Evolutionary conservation across 2,888 invertebrate species (phyloP).

Genomic region (Labia minor): DNA sequence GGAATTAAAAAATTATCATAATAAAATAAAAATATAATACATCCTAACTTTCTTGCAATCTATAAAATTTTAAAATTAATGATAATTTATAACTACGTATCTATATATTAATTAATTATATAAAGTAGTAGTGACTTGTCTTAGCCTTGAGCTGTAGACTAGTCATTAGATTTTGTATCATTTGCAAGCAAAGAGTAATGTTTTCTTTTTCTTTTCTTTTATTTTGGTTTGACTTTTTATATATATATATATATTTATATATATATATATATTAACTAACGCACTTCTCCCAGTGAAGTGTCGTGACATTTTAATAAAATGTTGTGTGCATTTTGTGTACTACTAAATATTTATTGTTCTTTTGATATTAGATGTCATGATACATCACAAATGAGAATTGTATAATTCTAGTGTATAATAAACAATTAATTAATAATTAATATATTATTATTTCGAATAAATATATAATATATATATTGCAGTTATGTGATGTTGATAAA

Average conservation of each 20-base stretch:
- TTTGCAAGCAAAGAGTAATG: neutral
- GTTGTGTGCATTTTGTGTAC: neutral
- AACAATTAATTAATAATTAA: neutral
- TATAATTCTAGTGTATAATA: neutral
- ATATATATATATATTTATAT: too few relatives aligned
- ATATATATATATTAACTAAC: neutral
- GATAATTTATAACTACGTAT: neutral
- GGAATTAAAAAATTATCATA: too few relatives aligned
- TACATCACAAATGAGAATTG: neutral
- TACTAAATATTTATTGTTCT: neutral
- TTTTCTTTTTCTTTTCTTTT: too few relatives aligned
- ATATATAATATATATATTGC: too few relatives aligned
- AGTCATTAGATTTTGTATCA: neutral
- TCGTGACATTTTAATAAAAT: neutral
- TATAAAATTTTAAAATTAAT: neutral
- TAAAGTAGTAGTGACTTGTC: neutral
- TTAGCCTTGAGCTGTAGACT: conserved; percentile 4
- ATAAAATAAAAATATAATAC: too few relatives aligned
- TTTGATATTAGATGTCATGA: neutral
- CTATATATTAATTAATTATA: neutral
- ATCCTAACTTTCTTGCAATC: too few relatives aligned
- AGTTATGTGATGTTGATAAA: neutral
- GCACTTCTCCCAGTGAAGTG: neutral
- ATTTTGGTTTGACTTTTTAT: too few relatives aligned
- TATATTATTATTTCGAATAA: too few relatives aligned